These are phyloP conservation scores for Scolopax mira DNA, from an alignment of 2,113 vertebrate genomes.

Conservation along the genomic window DNA sequence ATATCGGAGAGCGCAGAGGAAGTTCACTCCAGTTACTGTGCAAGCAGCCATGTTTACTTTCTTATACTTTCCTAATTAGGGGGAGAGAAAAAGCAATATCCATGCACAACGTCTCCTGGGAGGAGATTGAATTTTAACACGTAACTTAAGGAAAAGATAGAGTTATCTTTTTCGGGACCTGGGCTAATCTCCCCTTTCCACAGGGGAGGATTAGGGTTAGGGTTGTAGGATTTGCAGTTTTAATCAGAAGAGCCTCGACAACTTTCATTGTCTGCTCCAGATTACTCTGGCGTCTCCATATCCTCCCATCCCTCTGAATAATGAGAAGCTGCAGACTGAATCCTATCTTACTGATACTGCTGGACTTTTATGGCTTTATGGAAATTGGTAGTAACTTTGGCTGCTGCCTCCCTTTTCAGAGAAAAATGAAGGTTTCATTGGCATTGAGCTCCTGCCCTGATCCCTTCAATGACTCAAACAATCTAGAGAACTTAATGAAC, in stretches of 20 bases:
- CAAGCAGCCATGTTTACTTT: slow-evolving; percentile 17
- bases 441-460: neutral
- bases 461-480: neutral
- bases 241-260: slow-evolving; percentile 40
- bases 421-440: neutral
- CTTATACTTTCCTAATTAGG: slow-evolving; percentile 56
- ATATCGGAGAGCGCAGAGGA: neutral
- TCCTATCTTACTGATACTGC: slow-evolving; percentile 22
- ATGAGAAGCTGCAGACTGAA: neutral
- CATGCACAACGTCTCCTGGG: neutral
- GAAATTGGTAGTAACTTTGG: neutral
- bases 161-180: neutral
- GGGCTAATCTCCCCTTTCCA: slow-evolving; percentile 55
- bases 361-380: neutral
- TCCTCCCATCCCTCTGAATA: slow-evolving; percentile 6
- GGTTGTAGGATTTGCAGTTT: slow-evolving; percentile 40
- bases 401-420: neutral
- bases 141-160: slow-evolving; percentile 29
- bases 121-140: slow-evolving; percentile 43
- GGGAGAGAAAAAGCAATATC: slow-evolving; percentile 31
- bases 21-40: neutral
- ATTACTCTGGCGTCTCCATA: neutral
- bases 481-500: neutral
- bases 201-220: slow-evolving; percentile 32
- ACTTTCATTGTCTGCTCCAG: slow-evolving; percentile 32